These are phyloP conservation scores for Clarias gariepinus DNA, from an alignment of 2,113 vertebrate genomes.

Conservation along the genomic window DNA sequence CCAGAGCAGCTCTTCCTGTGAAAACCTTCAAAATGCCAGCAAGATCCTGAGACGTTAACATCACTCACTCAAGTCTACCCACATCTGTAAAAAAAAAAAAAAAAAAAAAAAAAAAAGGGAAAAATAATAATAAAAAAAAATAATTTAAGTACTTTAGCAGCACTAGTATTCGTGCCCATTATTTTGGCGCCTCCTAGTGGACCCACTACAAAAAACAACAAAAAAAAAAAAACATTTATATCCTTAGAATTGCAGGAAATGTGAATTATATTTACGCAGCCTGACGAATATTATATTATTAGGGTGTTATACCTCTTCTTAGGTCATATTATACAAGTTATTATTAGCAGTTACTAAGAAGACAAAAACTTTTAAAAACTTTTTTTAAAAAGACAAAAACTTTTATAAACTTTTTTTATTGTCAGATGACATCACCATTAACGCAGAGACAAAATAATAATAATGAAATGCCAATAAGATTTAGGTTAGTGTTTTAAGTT, in stretches of 20 bases:
- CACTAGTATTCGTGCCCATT: background rate
- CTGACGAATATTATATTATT: background rate
- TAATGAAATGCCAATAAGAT: background rate
- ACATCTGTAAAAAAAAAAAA: background rate
- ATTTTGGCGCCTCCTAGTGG: constrained; percentile 37
- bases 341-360: background rate
- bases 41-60: constrained; percentile 18
- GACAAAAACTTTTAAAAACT: too few relatives aligned
- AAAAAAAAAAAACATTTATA: background rate
- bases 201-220: background rate
- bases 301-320: background rate
- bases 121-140: background rate
- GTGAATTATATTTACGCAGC: background rate
- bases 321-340: background rate
- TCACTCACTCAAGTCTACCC: constrained; percentile 7
- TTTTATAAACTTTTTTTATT: too few relatives aligned
- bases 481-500: background rate
- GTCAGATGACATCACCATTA: background rate
- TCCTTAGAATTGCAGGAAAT: background rate
- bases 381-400: too few relatives aligned
- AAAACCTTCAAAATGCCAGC: constrained; percentile 26
- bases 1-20: constrained; percentile 44
- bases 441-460: background rate
- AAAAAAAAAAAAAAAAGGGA: background rate
- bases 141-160: background rate